A percentile compares a stretch with the other conserved stretches of the same genome.
phyloP scores from a whole-genome alignment of 2,888 invertebrate genomes.

The Saturnia japonica region DNA sequence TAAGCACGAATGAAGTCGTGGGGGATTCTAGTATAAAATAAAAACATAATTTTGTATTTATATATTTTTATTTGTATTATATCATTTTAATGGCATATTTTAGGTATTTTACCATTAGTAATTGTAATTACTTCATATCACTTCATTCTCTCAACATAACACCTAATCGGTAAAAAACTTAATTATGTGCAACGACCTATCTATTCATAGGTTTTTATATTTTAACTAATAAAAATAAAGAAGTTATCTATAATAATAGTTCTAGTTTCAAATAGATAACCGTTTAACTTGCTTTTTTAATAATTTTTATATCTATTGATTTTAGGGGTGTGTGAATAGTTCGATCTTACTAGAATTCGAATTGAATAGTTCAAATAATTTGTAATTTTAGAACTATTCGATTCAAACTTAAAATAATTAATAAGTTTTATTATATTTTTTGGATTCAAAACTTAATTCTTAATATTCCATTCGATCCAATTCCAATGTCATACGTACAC shows the following conservation, averaged over 20 bases:
- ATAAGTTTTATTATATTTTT: too few species aligned
- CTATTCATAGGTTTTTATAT: neutral
- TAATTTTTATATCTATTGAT: too few species aligned
- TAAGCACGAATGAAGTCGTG: too few species aligned
- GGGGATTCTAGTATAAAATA: too few species aligned
- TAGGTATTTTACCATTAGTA: conserved; percentile 21
- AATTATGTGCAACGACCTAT: neutral
- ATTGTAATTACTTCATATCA: conserved; percentile 20
- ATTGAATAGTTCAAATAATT: too few species aligned
- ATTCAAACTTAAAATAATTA: too few species aligned
- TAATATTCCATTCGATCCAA: too few species aligned
- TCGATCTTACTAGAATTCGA: too few species aligned
- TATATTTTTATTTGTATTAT: conserved; percentile 15
- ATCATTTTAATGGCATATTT: conserved; percentile 20
- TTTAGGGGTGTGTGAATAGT: too few species aligned
- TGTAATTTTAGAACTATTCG: too few species aligned
- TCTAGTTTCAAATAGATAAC: neutral
- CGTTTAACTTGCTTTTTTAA: too few species aligned
- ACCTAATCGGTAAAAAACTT: conserved; percentile 24
- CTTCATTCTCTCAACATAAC: conserved; percentile 24
- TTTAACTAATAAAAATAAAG: neutral
- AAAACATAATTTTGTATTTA: conserved; percentile 1
- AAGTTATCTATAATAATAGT: neutral
- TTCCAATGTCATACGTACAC: neutral
- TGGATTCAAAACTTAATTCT: too few species aligned